Evolutionary conservation across 2,113 vertebrate species (phyloP).

Genomic region (Thomomys bottae): DNA sequence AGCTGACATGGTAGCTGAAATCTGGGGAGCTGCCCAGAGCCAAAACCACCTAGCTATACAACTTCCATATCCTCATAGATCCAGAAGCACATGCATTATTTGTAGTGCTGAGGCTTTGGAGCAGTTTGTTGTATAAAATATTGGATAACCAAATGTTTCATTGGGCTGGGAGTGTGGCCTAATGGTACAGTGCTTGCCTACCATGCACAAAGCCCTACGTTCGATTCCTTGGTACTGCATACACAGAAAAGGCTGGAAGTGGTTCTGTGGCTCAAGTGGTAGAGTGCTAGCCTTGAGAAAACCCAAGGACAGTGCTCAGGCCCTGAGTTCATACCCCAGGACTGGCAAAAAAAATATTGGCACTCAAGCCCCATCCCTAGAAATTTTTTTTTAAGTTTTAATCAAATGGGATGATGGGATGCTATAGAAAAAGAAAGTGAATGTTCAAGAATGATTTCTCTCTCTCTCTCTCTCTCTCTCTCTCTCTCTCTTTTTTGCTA

Average conservation of each 20-base stretch:
- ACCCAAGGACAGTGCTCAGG: too few relatives aligned
- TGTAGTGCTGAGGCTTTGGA: not conserved
- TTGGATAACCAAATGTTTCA: not conserved
- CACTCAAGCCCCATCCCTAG: not conserved
- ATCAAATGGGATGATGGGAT: not conserved
- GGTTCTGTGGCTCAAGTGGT: too few relatives aligned
- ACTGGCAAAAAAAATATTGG: not conserved
- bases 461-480: too few relatives aligned
- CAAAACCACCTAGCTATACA: not conserved
- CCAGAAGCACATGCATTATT: not conserved
- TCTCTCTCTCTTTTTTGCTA: not conserved
- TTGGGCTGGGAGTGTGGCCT: too few relatives aligned
- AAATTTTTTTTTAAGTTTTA: constrained; percentile 4
- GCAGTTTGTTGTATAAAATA: not conserved
- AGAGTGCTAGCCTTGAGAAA: too few relatives aligned
- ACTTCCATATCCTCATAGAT: not conserved
- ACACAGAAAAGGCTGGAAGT: too few relatives aligned
- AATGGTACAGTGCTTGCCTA: too few relatives aligned
- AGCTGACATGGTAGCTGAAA: not conserved
- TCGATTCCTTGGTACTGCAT: too few relatives aligned
- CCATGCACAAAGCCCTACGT: too few relatives aligned
- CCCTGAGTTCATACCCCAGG: too few relatives aligned
- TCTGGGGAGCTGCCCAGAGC: not conserved
- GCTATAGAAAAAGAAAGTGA: not conserved
- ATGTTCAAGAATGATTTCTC: not conserved